Evolutionary conservation across 2,113 vertebrate genomes (phyloP), one percentile per base, ranked within the genome.

Genomic region (Thryonomys swinderianus): DNA sequence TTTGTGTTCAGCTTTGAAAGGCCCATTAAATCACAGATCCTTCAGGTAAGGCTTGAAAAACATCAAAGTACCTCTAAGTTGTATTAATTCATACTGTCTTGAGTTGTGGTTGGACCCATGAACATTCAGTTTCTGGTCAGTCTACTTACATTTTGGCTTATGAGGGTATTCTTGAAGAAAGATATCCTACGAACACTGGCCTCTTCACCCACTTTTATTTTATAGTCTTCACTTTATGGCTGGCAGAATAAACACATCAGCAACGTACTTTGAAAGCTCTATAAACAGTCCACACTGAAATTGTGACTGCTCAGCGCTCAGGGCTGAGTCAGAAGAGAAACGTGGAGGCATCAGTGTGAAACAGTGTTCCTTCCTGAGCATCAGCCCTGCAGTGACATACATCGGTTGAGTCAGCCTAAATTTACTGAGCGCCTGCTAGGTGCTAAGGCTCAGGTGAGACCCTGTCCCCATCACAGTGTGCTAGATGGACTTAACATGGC

Each of bases 21-120:
- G 87, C 59, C 90, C 85, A 96, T 93, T 97, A 97, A 97, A 96
- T 94, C 95, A 94, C 76, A 93, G 71, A 81, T 88, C 83, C 67
- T 85, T 95, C 85, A 92, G 90, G 92, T 71, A 94, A 62, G 61
- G 32, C 79, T 83, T 94, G 79, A 66, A 88, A 96, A 91, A 73
- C 85, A 67, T 23, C 78, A 40, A 80, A 85, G 61, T 30, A 86
- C 57, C 73, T 17, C 0, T 93, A 80, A 81, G 89, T 79, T 88
- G 51, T 82, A 27, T 76, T 71, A 74, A 93, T 64, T 96, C 69
- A 85, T 40, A 76, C 51, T 89, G 69, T 84, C 84, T 48, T 96
- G 34, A 64, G 25, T 85, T 91, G 84, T 84, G 25, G 48, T 30
- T 62, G 21, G 48, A 92, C 21, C 32, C 25, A 48, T 48, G 69